phyloP scores from a whole-genome alignment of 2,888 invertebrate genomes.

The Steinernema hermaphroditum region DNA sequence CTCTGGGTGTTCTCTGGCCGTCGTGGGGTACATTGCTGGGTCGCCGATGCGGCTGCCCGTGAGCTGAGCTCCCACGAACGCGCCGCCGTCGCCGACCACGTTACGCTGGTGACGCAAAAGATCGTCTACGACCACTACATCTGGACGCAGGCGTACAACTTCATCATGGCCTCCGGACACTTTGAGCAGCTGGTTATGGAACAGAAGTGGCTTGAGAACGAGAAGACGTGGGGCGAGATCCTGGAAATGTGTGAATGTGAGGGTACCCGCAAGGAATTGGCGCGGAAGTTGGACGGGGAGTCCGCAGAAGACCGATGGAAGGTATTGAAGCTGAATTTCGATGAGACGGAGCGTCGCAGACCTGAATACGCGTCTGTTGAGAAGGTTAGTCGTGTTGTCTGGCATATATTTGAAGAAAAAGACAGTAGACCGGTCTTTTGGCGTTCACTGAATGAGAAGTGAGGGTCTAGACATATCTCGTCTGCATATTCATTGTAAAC shows the following conservation, averaged over 20 bases:
- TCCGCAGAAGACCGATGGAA: constrained; percentile 40
- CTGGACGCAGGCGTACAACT: constrained; percentile 43
- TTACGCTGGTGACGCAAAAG: constrained; percentile 70
- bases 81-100: constrained; percentile 84
- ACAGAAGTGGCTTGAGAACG: constrained; percentile 61
- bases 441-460: too few species aligned
- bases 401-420: too few species aligned
- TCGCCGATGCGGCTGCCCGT: constrained; percentile 85
- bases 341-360: constrained; percentile 41
- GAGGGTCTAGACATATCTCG: too few species aligned
- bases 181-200: constrained; percentile 59
- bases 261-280: constrained; percentile 31
- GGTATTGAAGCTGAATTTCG: constrained; percentile 42
- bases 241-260: constrained; percentile 44
- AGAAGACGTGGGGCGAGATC: constrained; percentile 38
- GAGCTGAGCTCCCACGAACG: constrained; percentile 77
- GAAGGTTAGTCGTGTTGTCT: too few species aligned
- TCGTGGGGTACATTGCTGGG: constrained; percentile 98
- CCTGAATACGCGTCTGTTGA: not conserved
- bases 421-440: too few species aligned
- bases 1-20: constrained; percentile 98
- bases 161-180: constrained; percentile 50
- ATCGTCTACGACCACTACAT: constrained; percentile 5
- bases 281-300: constrained; percentile 17
- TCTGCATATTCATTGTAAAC: too few species aligned